phyloP scores from a whole-genome alignment of 92 coral and sea anemone genomes.

The Chrysogorgia sp. region DNA sequence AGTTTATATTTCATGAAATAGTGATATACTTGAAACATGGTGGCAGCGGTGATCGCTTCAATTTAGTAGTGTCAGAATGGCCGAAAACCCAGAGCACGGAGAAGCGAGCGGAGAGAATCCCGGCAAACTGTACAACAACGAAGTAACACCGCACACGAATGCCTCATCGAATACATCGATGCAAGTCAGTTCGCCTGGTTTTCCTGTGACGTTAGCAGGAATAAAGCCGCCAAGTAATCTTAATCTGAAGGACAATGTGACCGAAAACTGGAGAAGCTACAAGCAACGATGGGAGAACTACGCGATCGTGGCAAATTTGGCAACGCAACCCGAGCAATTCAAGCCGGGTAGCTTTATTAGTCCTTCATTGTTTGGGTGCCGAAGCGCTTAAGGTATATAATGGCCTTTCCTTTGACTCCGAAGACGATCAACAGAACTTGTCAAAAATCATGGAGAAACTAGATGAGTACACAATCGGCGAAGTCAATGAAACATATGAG shows the following conservation, averaged over 20 bases:
- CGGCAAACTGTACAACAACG: background rate
- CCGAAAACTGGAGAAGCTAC: conserved; percentile 30
- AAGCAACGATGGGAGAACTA: conserved; percentile 47
- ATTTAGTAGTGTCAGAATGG: background rate
- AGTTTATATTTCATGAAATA: no score
- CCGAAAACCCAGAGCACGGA: no score
- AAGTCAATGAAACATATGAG: conserved; percentile 58
- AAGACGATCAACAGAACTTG: conserved; percentile 24
- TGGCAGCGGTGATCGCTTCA: background rate
- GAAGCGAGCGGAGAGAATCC: background rate
- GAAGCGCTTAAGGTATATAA: conserved; percentile 45
- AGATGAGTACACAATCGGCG: conserved; percentile 61
- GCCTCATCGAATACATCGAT: background rate
- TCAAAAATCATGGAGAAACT: conserved; percentile 42
- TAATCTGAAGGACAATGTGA: conserved; percentile 16
- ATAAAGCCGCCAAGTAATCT: conserved; percentile 11
- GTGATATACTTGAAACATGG: no score
- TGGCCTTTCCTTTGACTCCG: conserved; percentile 34
- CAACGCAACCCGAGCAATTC: conserved; percentile 41
- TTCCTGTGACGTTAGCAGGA: conserved; percentile 12
- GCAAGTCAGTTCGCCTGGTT: background rate
- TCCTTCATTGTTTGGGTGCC: conserved; percentile 54
- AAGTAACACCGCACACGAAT: background rate
- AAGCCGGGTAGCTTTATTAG: conserved; percentile 54
- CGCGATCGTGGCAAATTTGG: conserved; percentile 41